Evolutionary conservation across 2,113 vertebrate genomes (phyloP), one percentile per base, ranked within the genome.

Genomic region (Pterocles burchelli): DNA sequence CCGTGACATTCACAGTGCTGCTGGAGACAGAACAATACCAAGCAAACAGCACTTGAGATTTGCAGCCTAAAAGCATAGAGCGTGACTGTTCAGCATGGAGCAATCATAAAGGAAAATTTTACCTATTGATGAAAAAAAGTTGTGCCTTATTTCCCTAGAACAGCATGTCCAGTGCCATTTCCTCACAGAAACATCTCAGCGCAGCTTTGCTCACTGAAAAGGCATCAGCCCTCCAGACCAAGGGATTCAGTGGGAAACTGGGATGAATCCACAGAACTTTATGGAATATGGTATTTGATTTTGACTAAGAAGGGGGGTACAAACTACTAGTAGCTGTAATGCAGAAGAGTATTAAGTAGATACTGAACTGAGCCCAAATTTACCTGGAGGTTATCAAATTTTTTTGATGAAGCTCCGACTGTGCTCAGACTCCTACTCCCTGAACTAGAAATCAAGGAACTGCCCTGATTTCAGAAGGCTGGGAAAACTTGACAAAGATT

Each of bases 401-500:
- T 52, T 68, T 83, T 67, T 67, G 46, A 59, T 57, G 33, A 61
- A 85, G 54, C 46, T 88, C 33, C 3, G 3, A 3, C 58, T 36
- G 43, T 66, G 28, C 36, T 83, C 18, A 33, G n/a, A 13, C 28
- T 71, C 46, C 16, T 5, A 1, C 52, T 87, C 2, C 10, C 41
- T 90, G 61, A 85, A 85, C 36, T 76, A 54, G 88, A 84, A 93
- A 71, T 31, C 20, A 21, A 16, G 52, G 52, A 88, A 65, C 19
- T 84, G 72, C 57, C 86, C 93, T 59, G 52, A n/a, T 86, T 95
- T 82, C 62, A 68, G 79, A 28, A 58, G 66, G 76, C 80, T 92
- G 61, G 55, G 45, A 89, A 90, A 65, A 34, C 25, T 14, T 54
- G 74, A 80, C 90, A 89, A 57, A 90, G 79, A 94, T 95, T 93